Evolutionary conservation across 92 coral and sea anemone genomes (phyloP).

Genomic region (Porites lobata): DNA sequence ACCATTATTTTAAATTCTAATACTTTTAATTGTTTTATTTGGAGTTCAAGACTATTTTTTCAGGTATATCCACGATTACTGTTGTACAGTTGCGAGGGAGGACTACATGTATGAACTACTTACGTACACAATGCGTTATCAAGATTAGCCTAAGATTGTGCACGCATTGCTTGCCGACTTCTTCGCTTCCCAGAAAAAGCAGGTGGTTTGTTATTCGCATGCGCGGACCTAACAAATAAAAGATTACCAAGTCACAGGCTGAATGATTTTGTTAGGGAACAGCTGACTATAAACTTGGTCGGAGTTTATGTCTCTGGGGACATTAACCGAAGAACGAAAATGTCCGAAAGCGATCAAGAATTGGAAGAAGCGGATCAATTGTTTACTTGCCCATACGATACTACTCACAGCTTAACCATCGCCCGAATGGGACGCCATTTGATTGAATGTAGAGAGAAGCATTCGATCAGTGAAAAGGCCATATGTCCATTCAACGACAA

Average conservation of each 20-base stretch:
- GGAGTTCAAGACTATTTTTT: too few relatives aligned
- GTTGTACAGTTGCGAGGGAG: too few relatives aligned
- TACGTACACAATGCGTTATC: not conserved
- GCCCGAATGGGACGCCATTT: conserved; percentile 85
- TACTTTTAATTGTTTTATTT: too few relatives aligned
- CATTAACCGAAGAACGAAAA: conserved; percentile 80
- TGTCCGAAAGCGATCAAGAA: conserved; percentile 88
- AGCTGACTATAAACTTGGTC: conserved; percentile 83
- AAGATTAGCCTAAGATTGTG: not conserved
- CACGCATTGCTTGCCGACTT: not conserved
- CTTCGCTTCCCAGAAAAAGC: conserved; percentile 50
- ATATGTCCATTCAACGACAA: conserved; percentile 92
- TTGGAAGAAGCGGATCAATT: conserved; percentile 79
- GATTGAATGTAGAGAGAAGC: conserved; percentile 84
- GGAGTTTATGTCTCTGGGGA: conserved; percentile 84
- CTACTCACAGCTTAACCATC: conserved; percentile 77
- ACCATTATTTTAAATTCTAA: not conserved
- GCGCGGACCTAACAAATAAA: conserved; percentile 86
- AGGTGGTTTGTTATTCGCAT: conserved; percentile 89
- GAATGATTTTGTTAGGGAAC: conserved; percentile 96
- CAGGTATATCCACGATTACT: too few relatives aligned
- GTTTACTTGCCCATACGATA: conserved; percentile 83
- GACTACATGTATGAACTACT: too few relatives aligned
- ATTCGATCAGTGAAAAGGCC: conserved; percentile 80
- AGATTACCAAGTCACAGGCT: conserved; percentile 87